Base-by-base conservation (phyloP, 2,113 vertebrate genomes). In the Diphyllodes magnificus region DNA sequence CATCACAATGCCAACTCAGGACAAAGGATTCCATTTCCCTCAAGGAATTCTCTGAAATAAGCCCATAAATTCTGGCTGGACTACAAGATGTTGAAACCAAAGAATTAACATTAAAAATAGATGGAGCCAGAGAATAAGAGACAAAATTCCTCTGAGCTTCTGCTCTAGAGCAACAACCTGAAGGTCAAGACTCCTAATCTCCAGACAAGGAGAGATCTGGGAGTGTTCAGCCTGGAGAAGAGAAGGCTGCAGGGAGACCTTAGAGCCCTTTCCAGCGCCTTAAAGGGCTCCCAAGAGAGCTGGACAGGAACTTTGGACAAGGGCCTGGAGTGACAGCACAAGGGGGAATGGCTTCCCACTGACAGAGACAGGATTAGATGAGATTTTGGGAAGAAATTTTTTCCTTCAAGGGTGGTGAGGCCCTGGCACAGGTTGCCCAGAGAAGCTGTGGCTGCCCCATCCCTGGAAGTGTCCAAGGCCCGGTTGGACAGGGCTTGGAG, bases 281-380 rank as follows among this genome's bases (percentile, higher is more conserved):
- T 15, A 19, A 25, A 45, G 39, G 20, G 40, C 53, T 53, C 28
- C 39, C 45, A n/a, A 6, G 69, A 30, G 54, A 76, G n/a, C 24
- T 53, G 70, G n/a, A 82, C 21, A 61, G 30, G 10, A 37, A 24
- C 44, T 42, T 16, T 11, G 68, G 39, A 40, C 49, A 71, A 49
- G 9, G 24, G 16, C 13, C 20, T 70, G 56, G 24, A 24, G 28
- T 28, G 49, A 47, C 65, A 79, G 35, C 16, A 57, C 31, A 31
- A 33, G 13, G 6, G 7, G 16, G 33, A 75, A 40, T 21, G 24
- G 45, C 24, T 66, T 66, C 61, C 51, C 24, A 60, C 33, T 40
- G 86, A 5, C 28, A 59, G 7, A 66, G 39, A 14, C 0, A 0
- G 20, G 19, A 3, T n/a, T n/a, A n/a, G 23, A 45, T 21, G 33